Percentiles rank a stretch among this genome's conserved stretches.
Evolutionary conservation across 1,140 invertebrate genomes (phyloP).

Genomic region (Lutraria rhynchaena): DNA sequence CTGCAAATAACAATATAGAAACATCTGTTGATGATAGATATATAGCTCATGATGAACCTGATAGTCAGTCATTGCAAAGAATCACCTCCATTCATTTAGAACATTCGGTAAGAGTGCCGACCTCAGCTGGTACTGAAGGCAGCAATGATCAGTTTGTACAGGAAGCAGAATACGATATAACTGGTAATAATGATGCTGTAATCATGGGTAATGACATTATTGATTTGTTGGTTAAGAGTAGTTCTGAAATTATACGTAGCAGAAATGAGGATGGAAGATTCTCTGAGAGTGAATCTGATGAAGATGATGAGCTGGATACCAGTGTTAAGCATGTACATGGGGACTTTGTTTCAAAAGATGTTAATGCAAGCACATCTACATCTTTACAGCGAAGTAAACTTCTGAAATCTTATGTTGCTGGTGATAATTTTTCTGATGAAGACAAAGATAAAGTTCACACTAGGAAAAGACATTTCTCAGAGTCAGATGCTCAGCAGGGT

Average conservation of each 20-base stretch:
- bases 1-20: conserved; percentile 4
- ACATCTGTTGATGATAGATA: conserved; percentile 13
- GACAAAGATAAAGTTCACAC: conserved; percentile 8
- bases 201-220: conserved; percentile 17
- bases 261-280: conserved; percentile 46
- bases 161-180: conserved; percentile 9
- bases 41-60: conserved; percentile 46
- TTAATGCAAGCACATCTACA: not conserved
- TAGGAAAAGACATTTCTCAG: conserved; percentile 51
- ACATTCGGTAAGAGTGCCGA: conserved; percentile 11
- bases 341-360: not conserved
- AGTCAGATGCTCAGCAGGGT: conserved; percentile 37
- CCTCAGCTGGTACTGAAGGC: not conserved
- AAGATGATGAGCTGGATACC: not conserved
- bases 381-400: not conserved
- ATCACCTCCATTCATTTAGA: conserved; percentile 42
- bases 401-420: not conserved
- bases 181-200: not conserved
- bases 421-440: not conserved
- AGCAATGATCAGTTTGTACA: conserved; percentile 26
- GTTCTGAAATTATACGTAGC: not conserved
- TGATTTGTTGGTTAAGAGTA: conserved; percentile 21
- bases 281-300: conserved; percentile 50
- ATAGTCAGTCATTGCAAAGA: conserved; percentile 20
- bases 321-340: too few species aligned